Percentiles rank a stretch among this genome's conserved stretches.
Evolutionary conservation across 2,113 vertebrate species (phyloP).

Genomic region (Pterocles burchelli): DNA sequence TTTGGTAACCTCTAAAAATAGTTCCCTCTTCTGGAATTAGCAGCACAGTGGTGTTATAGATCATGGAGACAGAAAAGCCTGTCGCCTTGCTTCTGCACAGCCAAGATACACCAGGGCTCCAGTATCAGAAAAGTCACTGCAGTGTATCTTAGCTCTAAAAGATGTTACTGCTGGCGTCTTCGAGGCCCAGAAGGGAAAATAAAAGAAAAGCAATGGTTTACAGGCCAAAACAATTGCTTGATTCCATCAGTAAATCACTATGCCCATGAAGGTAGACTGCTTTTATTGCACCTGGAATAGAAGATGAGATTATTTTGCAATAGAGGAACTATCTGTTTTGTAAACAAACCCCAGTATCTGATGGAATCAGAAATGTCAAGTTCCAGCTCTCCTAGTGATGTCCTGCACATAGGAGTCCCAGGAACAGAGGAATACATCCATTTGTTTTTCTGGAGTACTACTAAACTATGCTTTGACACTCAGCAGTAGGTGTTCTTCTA

Average conservation of each 20-base stretch:
- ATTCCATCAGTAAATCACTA: not conserved
- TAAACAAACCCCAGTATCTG: not conserved
- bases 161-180: constrained; percentile 10
- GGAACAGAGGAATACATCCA: not conserved
- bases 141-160: constrained; percentile 10
- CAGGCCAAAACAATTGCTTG: not conserved
- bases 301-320: not conserved
- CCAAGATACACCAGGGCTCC: not conserved
- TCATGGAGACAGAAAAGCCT: constrained; percentile 41
- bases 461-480: not conserved
- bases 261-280: not conserved
- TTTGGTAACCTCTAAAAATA: constrained; percentile 48
- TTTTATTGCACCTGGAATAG: not conserved
- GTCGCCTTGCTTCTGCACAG: constrained; percentile 4
- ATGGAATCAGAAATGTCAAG: not conserved
- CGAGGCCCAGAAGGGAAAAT: not conserved
- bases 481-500: not conserved
- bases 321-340: not conserved
- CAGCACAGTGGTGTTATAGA: not conserved
- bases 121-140: not conserved
- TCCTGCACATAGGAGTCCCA: not conserved
- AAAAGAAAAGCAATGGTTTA: not conserved
- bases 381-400: not conserved
- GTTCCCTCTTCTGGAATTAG: constrained; percentile 56
- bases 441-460: not conserved